Evolutionary conservation across 2,797 vertebrate species (phyloP), one percentile per base, ranked within the genome.

Genomic region (Salmo trutta): DNA sequence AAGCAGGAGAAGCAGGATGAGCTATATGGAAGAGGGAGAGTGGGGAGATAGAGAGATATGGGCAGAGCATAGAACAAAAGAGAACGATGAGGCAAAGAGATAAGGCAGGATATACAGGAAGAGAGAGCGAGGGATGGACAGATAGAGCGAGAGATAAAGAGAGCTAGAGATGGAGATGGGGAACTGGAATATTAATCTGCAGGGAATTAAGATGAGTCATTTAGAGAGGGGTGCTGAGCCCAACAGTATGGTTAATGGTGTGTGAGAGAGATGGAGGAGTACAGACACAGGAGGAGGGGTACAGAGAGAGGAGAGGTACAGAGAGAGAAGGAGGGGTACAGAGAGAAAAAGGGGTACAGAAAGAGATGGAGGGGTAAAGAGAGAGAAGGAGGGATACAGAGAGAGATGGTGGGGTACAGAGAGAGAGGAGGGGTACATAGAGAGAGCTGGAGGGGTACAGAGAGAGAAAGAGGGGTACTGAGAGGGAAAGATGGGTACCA

Each of bases 41-140:
- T 29, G 27, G 27, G 27, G 33, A 36, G 85, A 54, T 70, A 24
- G 24, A 24, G 24, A 24, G 24, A 24, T 24, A 88, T 88, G 85
- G 87, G 90, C 86, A 91, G 81, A 83, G 82, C 83, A 74, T 6
- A 77, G 77, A 82, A 81, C 88, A 90, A 91, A 93, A 88, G 89
- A 86, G 71, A 77, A 85, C 78, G 79, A 87, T 91, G 87, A 88
- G 83, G 83, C 54, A 82, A 36, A 81, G 51, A 85, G 88, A 91
- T 87, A 88, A 70, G 78, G 71, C 80, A 82, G 87, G 87, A 88
- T 87, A 86, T 83, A 86, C 79, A 82, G 86, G 81, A 76, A 82
- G 84, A 76, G 85, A 77, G 71, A 83, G 82, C 80, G 67, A 73
- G 83, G 82, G 73, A 81, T 62, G 77, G 75, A 84, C 56, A 82